phyloP scores from a whole-genome alignment of 2,797 vertebrate genomes.

The Crax fasciolata region DNA sequence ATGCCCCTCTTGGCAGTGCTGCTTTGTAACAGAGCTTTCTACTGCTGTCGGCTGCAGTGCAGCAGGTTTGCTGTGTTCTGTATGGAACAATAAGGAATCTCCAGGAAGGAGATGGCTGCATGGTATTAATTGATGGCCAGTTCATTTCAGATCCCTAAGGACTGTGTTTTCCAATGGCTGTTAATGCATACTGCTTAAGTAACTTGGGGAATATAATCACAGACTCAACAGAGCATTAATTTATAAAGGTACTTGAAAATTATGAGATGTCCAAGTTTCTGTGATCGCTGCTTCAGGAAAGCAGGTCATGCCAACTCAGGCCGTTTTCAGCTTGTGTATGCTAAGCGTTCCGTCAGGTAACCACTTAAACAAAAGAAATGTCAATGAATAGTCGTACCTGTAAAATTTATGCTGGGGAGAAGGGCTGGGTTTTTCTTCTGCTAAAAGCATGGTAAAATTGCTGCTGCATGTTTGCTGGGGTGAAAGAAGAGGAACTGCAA shows the following conservation, averaged over 20 bases:
- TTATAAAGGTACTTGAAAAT: neutral
- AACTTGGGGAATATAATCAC: neutral
- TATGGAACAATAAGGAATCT: neutral
- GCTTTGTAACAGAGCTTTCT: neutral
- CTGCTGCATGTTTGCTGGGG: neutral
- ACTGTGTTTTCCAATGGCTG: neutral
- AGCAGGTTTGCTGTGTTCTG: neutral
- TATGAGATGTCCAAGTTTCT: neutral
- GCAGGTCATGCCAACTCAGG: neutral
- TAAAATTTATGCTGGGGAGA: neutral
- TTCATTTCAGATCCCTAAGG: neutral
- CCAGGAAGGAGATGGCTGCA: rapidly evolving
- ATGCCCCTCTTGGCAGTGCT: neutral
- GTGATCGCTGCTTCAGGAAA: neutral
- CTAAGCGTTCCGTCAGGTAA: neutral
- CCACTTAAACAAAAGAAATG: neutral
- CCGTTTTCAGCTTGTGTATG: neutral
- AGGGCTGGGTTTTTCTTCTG: neutral
- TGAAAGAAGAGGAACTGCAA: neutral
- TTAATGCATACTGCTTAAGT: neutral
- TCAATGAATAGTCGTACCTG: neutral
- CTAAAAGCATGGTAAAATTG: constrained; percentile 27
- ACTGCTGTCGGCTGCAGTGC: neutral
- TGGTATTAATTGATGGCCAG: neutral
- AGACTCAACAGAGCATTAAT: neutral